Evolutionary conservation across 2,797 vertebrate genomes (phyloP), one percentile per base, ranked within the genome.

Genomic region (Brachyrhaphis roseni): DNA sequence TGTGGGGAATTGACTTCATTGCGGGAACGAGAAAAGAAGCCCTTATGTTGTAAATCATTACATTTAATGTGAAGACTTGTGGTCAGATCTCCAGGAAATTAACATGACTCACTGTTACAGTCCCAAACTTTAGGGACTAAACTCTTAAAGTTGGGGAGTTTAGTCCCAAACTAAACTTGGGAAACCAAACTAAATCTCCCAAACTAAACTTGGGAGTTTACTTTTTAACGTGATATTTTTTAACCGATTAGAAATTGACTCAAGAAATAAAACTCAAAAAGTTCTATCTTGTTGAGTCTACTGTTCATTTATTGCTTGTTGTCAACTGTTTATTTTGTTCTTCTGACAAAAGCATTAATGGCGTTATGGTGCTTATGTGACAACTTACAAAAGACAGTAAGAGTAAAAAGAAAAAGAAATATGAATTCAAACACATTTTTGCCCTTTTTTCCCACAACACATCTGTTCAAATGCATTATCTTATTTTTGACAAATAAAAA

Each of bases 61-160:
- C 23, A 73, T 47, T 47, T 74, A 57, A 46, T 16, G 34, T 8
- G 18, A n/a, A 28, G 3, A 20, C 5, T 53, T 43, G 46, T 53
- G 45, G 62, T 55, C 5, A 66, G 46, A 53, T 55, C 16, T 71
- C n/a, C 23, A 74, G 72, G 34, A 53, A 79, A 66, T 66, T 18
- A 53, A 47, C 6, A 16, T 73, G 34, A 66, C 34, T 51, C 72
- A 39, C n/a, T 26, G 34, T 41, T 43, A 20, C 16, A 13, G 45
- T 34, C 34, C 34, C 34, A 34, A 34, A 34, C 34, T 34, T 34
- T 34, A 34, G 34, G 34, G 34, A 34, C 34, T 34, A 34, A 34
- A 34, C 34, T 34, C 34, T 2, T 34, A 34, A 34, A 34, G 34
- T 34, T 34, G 1, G 34, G 34, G 34, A 1, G 34, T 34, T 34